Base-by-base conservation (phyloP, 2,797 vertebrate species). In the Philypnodon macrostomus region DNA sequence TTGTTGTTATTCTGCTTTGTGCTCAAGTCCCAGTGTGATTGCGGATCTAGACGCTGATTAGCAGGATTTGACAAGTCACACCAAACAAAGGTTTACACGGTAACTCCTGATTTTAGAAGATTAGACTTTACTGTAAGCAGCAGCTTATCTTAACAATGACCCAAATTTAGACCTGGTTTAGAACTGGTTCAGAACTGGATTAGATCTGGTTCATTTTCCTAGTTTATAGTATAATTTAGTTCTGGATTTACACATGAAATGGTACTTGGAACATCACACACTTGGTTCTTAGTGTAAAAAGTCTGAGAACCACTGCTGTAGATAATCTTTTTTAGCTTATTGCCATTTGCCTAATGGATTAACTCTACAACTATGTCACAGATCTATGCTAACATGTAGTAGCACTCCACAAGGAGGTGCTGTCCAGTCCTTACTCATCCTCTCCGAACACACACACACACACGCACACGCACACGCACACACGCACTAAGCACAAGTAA, bases 41-140 rank as follows among this genome's bases (percentile, higher is more conserved):
- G 40, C 54, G 53, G 51, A 61, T 76, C 42, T 40, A 33, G 58
- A 58, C 68, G 58, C 56, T 70, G 73, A 80, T 82, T 75, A 79
- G 63, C 61, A 47, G 45, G 52, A 70, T 67, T 69, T 77, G 67
- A 76, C 54, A 64, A 73, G 53, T 69, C 45, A 50, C 53, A 61
- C 48, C 27, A 5, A 62, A 40, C 35, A 45, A 46, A 24, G 65
- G 53, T 69, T 78, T 51, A 24, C 21, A 57, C 72, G 69, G 40
- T 53, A 52, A 51, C 55, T 51, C 52, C 58, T 4, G 37, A 58
- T 68, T 73, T 13, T 48, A 58, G 64, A 38, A 70, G 65, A 70
- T 81, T 73, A 72, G 49, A 61, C 32, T 0, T 36, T 6, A 36
- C 37, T 53, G 47, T 35, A 53, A 3, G 2, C 53, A 54, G 45